Evolutionary conservation across 2,113 vertebrate species (phyloP), one percentile per base, ranked within the genome.

Genomic region (Pluvialis apricaria): DNA sequence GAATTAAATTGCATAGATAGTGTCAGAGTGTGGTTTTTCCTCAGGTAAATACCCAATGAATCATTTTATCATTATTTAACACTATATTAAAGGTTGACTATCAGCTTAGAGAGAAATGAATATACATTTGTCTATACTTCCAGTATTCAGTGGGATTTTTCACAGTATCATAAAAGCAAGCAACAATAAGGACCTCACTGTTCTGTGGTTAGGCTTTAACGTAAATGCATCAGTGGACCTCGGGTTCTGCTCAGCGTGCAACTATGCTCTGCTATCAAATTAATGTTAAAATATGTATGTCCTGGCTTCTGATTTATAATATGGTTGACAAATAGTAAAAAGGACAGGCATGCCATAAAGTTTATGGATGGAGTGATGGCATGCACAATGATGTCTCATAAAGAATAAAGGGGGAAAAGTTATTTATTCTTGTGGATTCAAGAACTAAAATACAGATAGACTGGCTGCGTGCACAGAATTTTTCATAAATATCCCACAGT

Each of bases 401-500:
- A 97, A 95, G 97, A 96, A 96, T 51, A 96, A 91, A 86, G 78
- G 68, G 64, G 84, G 85, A 26, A 75, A 89, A 87, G 92, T 92
- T 97, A 95, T 97, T 96, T 94, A 91, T 97, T 94, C 96, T 92
- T 68, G 34, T 68, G 84, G 93, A 95, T 94, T 95, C 91, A 38
- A 85, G 96, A 97, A 94, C 96, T 86, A 78, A 96, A 92, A 96
- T 80, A 82, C 96, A 97, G 97, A 96, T 73, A 94, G 97, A 64
- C 93, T 92, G 96, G 69, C 94, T 97, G 95, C 69, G 94, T 96
- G 98, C 92, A 92, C 94, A 91, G 98, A 96, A 98, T 98, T 93
- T 92, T 92, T 96, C 97, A 97, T 97, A 95, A 97, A 95, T 97
- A 90, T 96, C 98, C 98, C 98, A 97, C 95, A 87, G 97, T 62